Percentiles rank a stretch among this genome's conserved stretches.
Evolutionary conservation across 2,888 invertebrate genomes (phyloP).

Genomic region (Slavum lentiscoides): DNA sequence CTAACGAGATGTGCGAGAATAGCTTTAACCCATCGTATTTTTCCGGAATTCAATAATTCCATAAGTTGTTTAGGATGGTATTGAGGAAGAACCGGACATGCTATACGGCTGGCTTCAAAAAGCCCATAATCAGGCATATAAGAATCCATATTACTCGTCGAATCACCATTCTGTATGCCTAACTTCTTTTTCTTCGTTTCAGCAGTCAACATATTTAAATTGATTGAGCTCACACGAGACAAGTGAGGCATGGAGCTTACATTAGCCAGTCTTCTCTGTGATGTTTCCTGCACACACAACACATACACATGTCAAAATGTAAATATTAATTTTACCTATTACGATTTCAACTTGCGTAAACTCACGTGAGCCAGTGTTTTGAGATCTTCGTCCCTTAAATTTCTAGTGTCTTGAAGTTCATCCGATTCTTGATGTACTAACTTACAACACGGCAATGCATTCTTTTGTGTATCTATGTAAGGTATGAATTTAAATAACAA

Average conservation of each 20-base stretch:
- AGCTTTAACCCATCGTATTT: constrained; percentile 96
- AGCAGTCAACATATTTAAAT: constrained; percentile 74
- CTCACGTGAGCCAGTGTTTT: constrained; percentile 66
- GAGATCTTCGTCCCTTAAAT: constrained; percentile 72
- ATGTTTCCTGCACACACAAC: constrained; percentile 62
- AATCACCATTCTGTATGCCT: constrained; percentile 51
- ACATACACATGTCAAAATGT: neutral
- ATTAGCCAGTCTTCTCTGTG: constrained; percentile 70
- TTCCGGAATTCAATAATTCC: constrained; percentile 97
- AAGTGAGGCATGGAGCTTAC: constrained; percentile 79
- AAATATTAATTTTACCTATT: neutral
- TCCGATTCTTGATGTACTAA: constrained; percentile 65
- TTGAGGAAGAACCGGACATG: constrained; percentile 96
- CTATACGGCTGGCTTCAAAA: constrained; percentile 95
- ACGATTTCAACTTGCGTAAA: constrained; percentile 4
- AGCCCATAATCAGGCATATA: constrained; percentile 92
- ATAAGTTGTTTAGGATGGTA: constrained; percentile 99
- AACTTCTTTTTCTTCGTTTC: constrained; percentile 71
- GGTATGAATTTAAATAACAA: constrained; percentile 1
- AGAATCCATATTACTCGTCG: constrained; percentile 63
- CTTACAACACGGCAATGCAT: constrained; percentile 33
- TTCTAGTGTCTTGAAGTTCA: constrained; percentile 74
- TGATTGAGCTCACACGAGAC: constrained; percentile 82
- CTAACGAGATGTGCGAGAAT: constrained; percentile 95
- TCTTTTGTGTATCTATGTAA: constrained; percentile 29